Percentiles rank a stretch among this genome's conserved stretches.
These are phyloP conservation scores for Enteromius argenteus DNA, from an alignment of 2,797 vertebrate genomes.

Conservation along the genomic window DNA sequence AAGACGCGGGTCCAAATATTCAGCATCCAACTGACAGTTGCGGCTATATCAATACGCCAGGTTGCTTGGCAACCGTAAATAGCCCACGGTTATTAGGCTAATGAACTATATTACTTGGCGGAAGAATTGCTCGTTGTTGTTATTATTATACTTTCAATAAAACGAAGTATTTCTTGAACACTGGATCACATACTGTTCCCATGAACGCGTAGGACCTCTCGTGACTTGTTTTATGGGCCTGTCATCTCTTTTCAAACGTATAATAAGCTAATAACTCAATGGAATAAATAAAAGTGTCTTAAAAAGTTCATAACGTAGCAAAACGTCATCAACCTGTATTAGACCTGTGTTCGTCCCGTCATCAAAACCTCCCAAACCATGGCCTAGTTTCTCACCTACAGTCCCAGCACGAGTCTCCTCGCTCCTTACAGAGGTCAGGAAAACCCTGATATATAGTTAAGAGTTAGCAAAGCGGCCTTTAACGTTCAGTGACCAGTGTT, in stretches of 20 bases:
- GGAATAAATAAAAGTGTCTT: too few species aligned
- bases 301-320: not conserved
- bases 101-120: constrained; percentile 21
- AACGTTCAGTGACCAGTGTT: not conserved
- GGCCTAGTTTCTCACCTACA: not conserved
- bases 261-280: not conserved
- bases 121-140: not conserved
- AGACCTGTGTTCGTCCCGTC: not conserved
- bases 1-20: not conserved
- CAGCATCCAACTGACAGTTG: not conserved
- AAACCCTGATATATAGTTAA: not conserved
- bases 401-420: not conserved
- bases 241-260: not conserved
- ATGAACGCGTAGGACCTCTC: not conserved
- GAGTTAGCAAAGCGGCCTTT: not conserved
- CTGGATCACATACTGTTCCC: not conserved
- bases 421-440: not conserved
- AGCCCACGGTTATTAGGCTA: not conserved
- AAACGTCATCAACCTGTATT: not conserved
- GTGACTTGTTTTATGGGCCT: not conserved
- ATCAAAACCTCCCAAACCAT: not conserved
- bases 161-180: not conserved
- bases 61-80: not conserved
- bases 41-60: not conserved
- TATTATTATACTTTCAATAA: not conserved